Conservation (phyloP, 2,888 invertebrate genomes). For the Mesopsocus fuscifrons region DNA sequence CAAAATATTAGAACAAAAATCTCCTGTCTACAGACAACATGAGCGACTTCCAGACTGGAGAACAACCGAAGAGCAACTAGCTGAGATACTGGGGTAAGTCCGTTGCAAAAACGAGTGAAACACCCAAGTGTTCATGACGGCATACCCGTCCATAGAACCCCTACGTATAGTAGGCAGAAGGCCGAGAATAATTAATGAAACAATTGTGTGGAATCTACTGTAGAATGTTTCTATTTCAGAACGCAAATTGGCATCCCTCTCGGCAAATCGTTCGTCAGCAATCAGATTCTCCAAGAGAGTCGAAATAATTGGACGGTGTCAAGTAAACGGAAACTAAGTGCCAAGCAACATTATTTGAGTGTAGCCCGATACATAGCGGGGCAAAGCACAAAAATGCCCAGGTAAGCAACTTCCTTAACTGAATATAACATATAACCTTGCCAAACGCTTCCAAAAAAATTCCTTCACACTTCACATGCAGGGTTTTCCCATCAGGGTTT, state of each 20-base stretch:
- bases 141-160: too few relatives aligned
- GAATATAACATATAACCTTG: too few relatives aligned
- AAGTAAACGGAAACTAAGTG: constrained; percentile 25
- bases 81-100: constrained; percentile 50
- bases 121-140: too few relatives aligned
- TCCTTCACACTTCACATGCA: too few relatives aligned
- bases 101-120: too few relatives aligned
- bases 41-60: neutral
- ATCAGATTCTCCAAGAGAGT: constrained; percentile 20
- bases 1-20: neutral
- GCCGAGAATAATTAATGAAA: too few relatives aligned
- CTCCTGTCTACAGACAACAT: constrained; percentile 4
- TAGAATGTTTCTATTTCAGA: too few relatives aligned
- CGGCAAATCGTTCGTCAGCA: constrained; percentile 12
- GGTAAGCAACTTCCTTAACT: too few relatives aligned
- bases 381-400: constrained; percentile 25
- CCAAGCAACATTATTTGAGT: constrained; percentile 58
- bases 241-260: constrained; percentile 22
- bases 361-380: constrained; percentile 66
- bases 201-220: too few relatives aligned
- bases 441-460: too few relatives aligned
- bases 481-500: too few relatives aligned
- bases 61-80: constrained; percentile 39
- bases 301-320: constrained; percentile 20
- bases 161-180: too few relatives aligned